These are phyloP conservation scores for Drosophila gunungcola DNA, from an alignment of 1,140 invertebrate species.

Conservation along the genomic window DNA sequence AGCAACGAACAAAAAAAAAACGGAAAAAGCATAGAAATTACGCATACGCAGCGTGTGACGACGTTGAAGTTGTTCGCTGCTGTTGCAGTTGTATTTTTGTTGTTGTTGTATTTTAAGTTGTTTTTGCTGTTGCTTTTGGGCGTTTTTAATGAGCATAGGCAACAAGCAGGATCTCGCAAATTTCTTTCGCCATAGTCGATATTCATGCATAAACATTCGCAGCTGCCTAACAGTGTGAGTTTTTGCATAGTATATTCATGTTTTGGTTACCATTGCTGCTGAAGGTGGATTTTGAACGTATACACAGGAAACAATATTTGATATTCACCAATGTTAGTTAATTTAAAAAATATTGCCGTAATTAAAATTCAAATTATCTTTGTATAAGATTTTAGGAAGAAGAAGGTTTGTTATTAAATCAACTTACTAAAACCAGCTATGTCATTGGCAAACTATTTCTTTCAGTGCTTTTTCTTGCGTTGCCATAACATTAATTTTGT, in stretches of 20 bases:
- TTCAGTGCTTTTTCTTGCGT: slow-evolving; percentile 25
- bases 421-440: too few species aligned
- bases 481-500: slow-evolving; percentile 81
- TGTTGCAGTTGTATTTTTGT: slow-evolving; percentile 5
- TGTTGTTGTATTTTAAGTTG: slow-evolving; percentile 26
- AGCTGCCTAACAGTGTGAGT: slow-evolving; percentile 12
- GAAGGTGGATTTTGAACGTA: slow-evolving; percentile 10
- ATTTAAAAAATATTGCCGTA: too few species aligned
- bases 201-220: slow-evolving; percentile 70
- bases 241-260: slow-evolving; percentile 1
- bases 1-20: slow-evolving; percentile 19
- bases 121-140: slow-evolving; percentile 38
- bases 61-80: slow-evolving; percentile 25
- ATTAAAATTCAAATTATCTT: too few species aligned
- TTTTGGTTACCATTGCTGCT: slow-evolving; percentile 39
- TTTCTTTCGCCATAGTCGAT: slow-evolving; percentile 58
- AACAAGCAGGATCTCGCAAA: slow-evolving; percentile 31
- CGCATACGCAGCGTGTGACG: slow-evolving; percentile 66
- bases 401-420: background rate
- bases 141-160: slow-evolving; percentile 71
- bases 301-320: slow-evolving; percentile 5
- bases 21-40: slow-evolving; percentile 63
- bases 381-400: too few species aligned
- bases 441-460: background rate
- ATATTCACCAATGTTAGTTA: too few species aligned